Base-by-base conservation (phyloP, 2,888 invertebrate genomes). In the Drosophila austrosaltans region DNA sequence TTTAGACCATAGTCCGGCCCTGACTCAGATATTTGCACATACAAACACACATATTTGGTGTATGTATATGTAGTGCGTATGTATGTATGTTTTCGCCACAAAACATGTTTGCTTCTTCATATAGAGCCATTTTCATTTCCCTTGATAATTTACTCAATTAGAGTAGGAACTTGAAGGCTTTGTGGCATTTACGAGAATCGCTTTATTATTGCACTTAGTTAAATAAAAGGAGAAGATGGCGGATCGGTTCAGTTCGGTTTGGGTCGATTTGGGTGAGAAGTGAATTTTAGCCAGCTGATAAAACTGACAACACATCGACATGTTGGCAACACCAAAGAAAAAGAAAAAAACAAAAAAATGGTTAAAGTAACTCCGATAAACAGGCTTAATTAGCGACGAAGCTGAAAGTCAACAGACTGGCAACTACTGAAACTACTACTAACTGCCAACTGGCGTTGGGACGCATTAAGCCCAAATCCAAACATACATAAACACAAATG, bases 91-190 rank as follows among this genome's bases (percentile, higher is more conserved):
- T 69, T 81, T 60, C 59, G 66, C 63, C 68, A 65, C 28, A 75
- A 59, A 30, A 66, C 72, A 67, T 57, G 61, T 66, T 66, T 56
- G 48, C 66, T 28, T 36, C 16, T 62, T 22, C 53, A n/a, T 40
- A 20, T 79, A 72, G 56, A 76, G 69, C 72, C 67, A 81, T 76
- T 81, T 79, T 81, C 77, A 79, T 85, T 89, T 89, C 86, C 85
- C 86, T 71, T 69, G 82, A 85, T 80, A 89, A 82, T 89, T 84
- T 79, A 80, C 87, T 85, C 89, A 87, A 86, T 86, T 89, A 86
- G 87, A 83, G 63, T 57, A 62, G 78, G 81, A 48, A 79, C 76
- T 84, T 76, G 79, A 84, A 79, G 87, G 78, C 79, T 87, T 80
- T 87, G 88, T 76, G 82, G 89, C 83, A 85, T 82, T 86, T 79